A percentile compares a stretch with the other conserved stretches of the same genome.
These are phyloP conservation scores for Enteromius mattozi DNA, from an alignment of 2,797 vertebrate species.

Conservation along the genomic window DNA sequence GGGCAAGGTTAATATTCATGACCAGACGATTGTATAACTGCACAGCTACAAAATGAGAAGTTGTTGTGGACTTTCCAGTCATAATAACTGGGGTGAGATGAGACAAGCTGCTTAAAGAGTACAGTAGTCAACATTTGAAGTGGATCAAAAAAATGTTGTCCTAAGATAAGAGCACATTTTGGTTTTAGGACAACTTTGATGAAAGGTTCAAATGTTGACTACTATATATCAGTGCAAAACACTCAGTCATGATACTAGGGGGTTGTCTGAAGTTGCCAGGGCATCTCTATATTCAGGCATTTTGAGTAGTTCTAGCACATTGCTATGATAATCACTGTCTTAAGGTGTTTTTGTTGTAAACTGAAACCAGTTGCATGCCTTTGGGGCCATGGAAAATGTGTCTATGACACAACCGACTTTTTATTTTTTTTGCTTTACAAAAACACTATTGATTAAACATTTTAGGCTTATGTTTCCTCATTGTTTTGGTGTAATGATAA, in stretches of 20 bases:
- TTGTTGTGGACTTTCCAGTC: not conserved
- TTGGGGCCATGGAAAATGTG: not conserved
- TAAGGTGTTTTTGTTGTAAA: slow-evolving; percentile 22
- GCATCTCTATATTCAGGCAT: not conserved
- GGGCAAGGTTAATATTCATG: slow-evolving; percentile 68
- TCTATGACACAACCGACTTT: slow-evolving; percentile 18
- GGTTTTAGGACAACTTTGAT: too few relatives aligned
- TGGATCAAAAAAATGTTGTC: too few relatives aligned
- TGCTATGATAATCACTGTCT: slow-evolving; percentile 10
- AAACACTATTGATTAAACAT: slow-evolving; percentile 1
- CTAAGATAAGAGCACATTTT: too few relatives aligned
- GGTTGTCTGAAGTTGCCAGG: not conserved
- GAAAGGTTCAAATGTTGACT: too few relatives aligned
- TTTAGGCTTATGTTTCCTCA: not conserved
- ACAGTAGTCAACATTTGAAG: too few relatives aligned
- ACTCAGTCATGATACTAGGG: not conserved
- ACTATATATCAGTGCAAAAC: not conserved
- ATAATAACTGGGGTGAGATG: not conserved
- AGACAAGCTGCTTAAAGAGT: not conserved
- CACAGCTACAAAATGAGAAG: not conserved
- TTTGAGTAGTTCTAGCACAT: not conserved
- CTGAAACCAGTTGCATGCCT: slow-evolving; percentile 28
- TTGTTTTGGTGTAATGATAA: not conserved
- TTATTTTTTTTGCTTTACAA: slow-evolving; percentile 19
- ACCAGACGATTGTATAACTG: slow-evolving; percentile 42